Conservation (phyloP, 2,797 vertebrate species). For the Sylvilagus floridanus region DNA sequence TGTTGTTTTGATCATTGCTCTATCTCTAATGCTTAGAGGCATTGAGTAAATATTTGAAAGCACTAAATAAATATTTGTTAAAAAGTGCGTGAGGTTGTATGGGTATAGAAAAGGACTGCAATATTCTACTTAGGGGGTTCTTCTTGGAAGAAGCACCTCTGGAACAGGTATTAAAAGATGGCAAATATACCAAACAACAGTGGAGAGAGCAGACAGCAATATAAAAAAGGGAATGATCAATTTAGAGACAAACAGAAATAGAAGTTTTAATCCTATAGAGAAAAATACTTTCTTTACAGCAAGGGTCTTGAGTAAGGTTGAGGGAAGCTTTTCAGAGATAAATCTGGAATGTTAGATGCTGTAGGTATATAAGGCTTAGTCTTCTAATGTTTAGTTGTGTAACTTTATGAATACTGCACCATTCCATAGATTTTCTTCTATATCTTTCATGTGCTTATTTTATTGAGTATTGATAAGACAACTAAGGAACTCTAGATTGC, state of each 20-base stretch:
- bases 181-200: neutral
- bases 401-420: neutral
- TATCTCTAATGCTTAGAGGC: neutral
- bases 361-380: neutral
- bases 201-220: neutral
- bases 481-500: conserved; percentile 44
- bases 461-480: conserved; percentile 53
- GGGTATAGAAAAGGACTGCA: neutral
- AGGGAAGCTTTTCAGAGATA: neutral
- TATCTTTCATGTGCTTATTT: conserved; percentile 50
- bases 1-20: conserved; percentile 49
- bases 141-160: neutral
- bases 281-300: neutral
- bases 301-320: neutral
- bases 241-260: neutral
- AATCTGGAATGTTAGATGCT: neutral
- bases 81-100: neutral
- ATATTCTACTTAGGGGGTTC: neutral
- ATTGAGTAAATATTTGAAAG: conserved; percentile 40
- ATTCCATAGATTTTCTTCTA: conserved; percentile 31
- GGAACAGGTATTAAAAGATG: neutral
- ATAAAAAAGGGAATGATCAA: neutral
- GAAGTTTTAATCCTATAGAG: neutral
- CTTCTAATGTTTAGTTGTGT: neutral
- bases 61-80: conserved; percentile 31